phyloP scores from a whole-genome alignment of 2,113 vertebrate species.

The Hylia prasina region DNA sequence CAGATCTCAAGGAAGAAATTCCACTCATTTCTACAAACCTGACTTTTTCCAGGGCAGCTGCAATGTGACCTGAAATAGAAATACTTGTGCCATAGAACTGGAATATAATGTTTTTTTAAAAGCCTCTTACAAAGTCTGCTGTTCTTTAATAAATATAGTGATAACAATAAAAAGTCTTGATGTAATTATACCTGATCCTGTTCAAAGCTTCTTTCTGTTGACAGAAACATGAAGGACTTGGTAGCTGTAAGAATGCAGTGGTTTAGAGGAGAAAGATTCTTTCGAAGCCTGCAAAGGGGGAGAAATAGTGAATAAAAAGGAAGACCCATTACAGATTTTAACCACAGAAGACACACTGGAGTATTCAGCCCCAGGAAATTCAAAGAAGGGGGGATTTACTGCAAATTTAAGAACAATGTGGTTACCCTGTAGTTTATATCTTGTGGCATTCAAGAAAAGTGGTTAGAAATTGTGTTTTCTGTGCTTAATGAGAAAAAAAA shows the following conservation, averaged over 20 bases:
- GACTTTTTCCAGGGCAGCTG: not conserved
- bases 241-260: not conserved
- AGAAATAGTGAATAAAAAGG: not conserved
- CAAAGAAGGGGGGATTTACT: not conserved
- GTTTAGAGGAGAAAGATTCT: not conserved
- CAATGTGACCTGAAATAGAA: not conserved
- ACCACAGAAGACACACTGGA: not conserved
- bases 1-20: not conserved
- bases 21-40: not conserved
- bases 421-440: not conserved
- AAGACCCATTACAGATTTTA: not conserved
- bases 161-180: not conserved
- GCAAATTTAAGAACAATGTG: slow-evolving; percentile 18
- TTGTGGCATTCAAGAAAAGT: not conserved
- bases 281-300: not conserved
- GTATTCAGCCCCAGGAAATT: not conserved
- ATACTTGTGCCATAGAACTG: not conserved
- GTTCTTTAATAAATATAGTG: not conserved
- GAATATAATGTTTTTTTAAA: not conserved
- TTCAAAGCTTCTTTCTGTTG: not conserved
- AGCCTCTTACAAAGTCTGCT: not conserved
- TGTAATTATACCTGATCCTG: not conserved
- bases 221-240: not conserved
- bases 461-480: not conserved
- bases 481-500: not conserved